Percentiles rank a stretch among this genome's conserved stretches.
Evolutionary conservation across 2,113 vertebrate species (phyloP).

Genomic region (Charadrius vociferus): DNA sequence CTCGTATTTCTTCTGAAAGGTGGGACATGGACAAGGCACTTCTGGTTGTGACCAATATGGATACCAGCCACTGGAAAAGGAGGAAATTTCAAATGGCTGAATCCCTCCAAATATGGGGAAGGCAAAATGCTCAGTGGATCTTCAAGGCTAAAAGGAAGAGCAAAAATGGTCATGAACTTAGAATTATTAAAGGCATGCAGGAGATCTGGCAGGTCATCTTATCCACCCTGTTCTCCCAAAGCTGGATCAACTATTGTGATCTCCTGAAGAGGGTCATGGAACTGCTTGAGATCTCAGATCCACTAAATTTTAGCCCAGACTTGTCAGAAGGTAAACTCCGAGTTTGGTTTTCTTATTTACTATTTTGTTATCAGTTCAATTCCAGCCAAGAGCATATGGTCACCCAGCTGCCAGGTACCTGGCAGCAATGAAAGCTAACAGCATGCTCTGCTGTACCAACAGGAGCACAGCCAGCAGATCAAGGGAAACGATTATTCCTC

Average conservation of each 20-base stretch:
- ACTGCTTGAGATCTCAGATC: neutral
- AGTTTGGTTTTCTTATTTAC: neutral
- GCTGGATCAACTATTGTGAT: neutral
- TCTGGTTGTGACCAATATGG: neutral
- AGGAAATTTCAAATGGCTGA: neutral
- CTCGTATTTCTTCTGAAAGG: neutral
- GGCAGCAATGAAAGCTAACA: neutral
- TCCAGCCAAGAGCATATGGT: neutral
- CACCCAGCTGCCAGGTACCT: neutral
- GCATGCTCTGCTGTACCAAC: neutral
- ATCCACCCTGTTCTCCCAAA: neutral
- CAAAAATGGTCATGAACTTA: neutral
- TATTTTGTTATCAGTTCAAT: neutral
- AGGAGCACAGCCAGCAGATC: neutral
- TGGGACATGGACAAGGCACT: neutral
- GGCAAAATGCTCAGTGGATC: neutral
- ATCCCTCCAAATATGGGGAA: neutral
- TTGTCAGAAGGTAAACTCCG: neutral
- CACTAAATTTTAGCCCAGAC: neutral
- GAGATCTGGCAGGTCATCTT: neutral
- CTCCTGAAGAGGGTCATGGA: neutral
- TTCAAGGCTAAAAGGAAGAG: neutral
- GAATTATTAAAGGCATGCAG: neutral
- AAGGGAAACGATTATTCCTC: neutral
- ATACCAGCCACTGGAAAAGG: neutral